phyloP scores from a whole-genome alignment of 1,140 invertebrate species.

The Anthonomus grandis region DNA sequence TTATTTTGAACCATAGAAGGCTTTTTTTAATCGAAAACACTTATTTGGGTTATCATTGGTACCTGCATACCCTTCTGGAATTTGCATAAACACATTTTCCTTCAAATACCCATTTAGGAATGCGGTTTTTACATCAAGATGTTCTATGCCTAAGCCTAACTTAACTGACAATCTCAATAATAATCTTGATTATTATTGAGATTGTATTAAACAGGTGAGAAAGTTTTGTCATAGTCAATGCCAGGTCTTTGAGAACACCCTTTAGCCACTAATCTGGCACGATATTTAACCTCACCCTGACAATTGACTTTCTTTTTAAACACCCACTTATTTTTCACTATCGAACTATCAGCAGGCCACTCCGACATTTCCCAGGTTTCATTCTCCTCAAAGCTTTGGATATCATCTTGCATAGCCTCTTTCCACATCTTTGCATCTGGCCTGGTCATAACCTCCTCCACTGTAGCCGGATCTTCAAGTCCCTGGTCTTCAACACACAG shows the following conservation, averaged over 20 bases:
- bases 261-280: too few species aligned
- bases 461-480: constrained; percentile 20
- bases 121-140: constrained; percentile 47
- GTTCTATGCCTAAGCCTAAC: constrained; percentile 31
- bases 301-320: constrained; percentile 40
- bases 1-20: too few species aligned
- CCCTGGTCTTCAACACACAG: too few species aligned
- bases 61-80: constrained; percentile 30
- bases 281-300: constrained; percentile 28
- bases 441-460: constrained; percentile 32
- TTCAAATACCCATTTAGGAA: constrained; percentile 44
- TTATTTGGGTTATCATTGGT: constrained; percentile 36
- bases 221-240: constrained; percentile 26
- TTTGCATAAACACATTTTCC: too few species aligned
- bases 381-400: constrained; percentile 39
- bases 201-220: constrained; percentile 33
- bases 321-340: constrained; percentile 46
- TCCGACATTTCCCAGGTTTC: constrained; percentile 42
- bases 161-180: constrained; percentile 35
- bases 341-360: constrained; percentile 35
- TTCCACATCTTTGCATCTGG: constrained; percentile 37
- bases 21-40: constrained; percentile 43
- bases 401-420: constrained; percentile 37
- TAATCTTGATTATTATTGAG: constrained; percentile 30
- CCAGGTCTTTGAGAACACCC: too few species aligned